Evolutionary conservation across 2,888 invertebrate genomes (phyloP).

Genomic region (Nomada lathburiana): DNA sequence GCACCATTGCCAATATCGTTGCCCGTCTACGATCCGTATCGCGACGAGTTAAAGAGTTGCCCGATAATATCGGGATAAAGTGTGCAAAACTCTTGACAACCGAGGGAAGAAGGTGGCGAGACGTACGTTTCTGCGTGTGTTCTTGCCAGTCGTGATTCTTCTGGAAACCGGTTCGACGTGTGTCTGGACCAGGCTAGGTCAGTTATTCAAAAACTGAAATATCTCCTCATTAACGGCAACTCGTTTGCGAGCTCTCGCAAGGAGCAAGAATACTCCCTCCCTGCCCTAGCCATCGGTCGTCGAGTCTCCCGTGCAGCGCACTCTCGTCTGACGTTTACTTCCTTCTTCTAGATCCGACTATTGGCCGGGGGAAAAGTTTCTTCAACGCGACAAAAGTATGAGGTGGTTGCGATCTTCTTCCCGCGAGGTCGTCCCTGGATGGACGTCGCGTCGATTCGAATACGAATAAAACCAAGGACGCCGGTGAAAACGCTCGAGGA

Average conservation of each 20-base stretch:
- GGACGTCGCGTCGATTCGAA: neutral
- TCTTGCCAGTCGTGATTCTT: conserved; percentile 69
- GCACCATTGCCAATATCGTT: neutral
- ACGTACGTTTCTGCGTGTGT: conserved; percentile 66
- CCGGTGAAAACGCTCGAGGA: conserved; percentile 5
- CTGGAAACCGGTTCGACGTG: conserved; percentile 77
- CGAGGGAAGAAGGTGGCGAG: conserved; percentile 42
- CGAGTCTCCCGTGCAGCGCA: neutral
- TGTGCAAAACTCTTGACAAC: conserved; percentile 17
- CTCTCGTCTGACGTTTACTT: neutral
- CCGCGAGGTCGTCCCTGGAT: neutral
- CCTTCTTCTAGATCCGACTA: no score
- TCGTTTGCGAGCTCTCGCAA: conserved; percentile 64
- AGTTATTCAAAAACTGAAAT: conserved; percentile 79
- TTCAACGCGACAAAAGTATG: no score
- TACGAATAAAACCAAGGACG: conserved; percentile 32
- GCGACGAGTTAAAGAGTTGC: neutral
- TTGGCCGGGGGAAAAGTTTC: no score
- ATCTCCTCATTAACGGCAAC: conserved; percentile 75
- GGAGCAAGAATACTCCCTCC: neutral
- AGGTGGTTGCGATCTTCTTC: conserved; percentile 4
- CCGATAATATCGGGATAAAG: conserved; percentile 56
- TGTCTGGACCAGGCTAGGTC: conserved; percentile 74
- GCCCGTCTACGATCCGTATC: neutral
- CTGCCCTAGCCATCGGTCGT: neutral